Evolutionary conservation across 2,888 invertebrate species (phyloP).

Genomic region (Mimumesa dahlbomi): DNA sequence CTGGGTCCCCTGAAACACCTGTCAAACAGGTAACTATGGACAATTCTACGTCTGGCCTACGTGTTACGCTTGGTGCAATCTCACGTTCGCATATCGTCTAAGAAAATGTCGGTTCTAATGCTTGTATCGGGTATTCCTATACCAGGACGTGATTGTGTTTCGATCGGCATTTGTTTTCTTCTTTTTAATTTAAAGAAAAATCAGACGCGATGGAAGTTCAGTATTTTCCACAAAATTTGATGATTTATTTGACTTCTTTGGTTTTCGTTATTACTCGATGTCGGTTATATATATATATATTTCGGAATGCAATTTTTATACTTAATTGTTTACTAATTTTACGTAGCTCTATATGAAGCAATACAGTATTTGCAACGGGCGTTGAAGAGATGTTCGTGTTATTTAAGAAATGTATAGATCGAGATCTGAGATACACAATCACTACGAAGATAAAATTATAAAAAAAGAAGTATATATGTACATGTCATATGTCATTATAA

Average conservation of each 20-base stretch:
- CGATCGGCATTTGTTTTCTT: no score
- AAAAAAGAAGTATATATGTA: slow-evolving; percentile 24
- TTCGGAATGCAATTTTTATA: no score
- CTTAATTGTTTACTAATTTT: no score
- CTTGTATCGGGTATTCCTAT: no score
- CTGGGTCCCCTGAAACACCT: slow-evolving; percentile 86
- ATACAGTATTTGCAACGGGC: slow-evolving; percentile 56
- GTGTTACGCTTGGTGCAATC: slow-evolving; percentile 23
- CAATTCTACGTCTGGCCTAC: slow-evolving; percentile 37
- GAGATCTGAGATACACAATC: slow-evolving; percentile 51
- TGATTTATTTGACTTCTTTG: not conserved
- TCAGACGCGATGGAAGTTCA: no score
- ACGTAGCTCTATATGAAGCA: slow-evolving; percentile 52
- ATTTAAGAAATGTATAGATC: slow-evolving; percentile 45
- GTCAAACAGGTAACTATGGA: slow-evolving; percentile 76
- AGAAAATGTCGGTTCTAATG: no score
- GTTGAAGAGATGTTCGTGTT: slow-evolving; percentile 38
- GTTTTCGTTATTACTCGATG: not conserved
- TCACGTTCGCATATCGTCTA: no score
- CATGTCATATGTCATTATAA: slow-evolving; percentile 32
- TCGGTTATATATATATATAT: not conserved
- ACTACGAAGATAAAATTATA: slow-evolving; percentile 39
- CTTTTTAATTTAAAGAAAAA: no score
- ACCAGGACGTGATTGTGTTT: no score
- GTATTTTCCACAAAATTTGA: no score